Evolutionary conservation across 2,113 vertebrate species (phyloP), one percentile per base, ranked within the genome.

Genomic region (Gulo gulo): DNA sequence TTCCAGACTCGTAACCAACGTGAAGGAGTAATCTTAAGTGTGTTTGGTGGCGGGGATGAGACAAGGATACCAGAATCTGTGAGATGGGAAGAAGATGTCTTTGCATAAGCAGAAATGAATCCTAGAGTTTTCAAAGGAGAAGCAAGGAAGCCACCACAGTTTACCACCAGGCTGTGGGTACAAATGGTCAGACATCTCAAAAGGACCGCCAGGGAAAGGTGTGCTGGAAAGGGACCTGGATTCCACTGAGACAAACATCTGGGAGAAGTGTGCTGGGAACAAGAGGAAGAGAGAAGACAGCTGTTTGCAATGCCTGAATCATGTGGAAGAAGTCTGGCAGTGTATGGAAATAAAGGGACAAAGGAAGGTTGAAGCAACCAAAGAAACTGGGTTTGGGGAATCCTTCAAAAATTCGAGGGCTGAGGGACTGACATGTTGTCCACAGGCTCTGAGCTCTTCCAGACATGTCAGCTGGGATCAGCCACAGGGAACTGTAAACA

Each of bases 401-500:
- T 11, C 36, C 36, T 39, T 6, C 36, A 24, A 20, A 20, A 10
- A 34, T 36, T 42, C 13, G 5, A 63, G 12, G 12, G 1, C 14
- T 55, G 55, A 67, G 34, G 57, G 55, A 7, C 23, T 76, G 20
- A 5, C 7, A 4, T n/a, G 4, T 4, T 24, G 76, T 8, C 67
- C 23, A 7, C 26, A 42, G 69, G 8, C 16, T 71, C 59, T 42
- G n/a, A 47, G 45, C 47, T 8, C 9, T 31, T 57, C 45, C 13
- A 1, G 50, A 69, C 57, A 14, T 7, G 4, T 15, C 9, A 7
- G 7, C 13, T 3, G 24, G 31, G 36, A 9, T 81, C 31, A 34
- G 42, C 6, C n/a, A 13, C 1, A 5, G 1, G 24, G 13, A n/a
- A 7, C 10, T 42, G 4, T 8, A 50, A 52, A 26, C 61, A 7